phyloP scores from a whole-genome alignment of 1,140 invertebrate genomes.

The Thaumatotibia leucotreta region DNA sequence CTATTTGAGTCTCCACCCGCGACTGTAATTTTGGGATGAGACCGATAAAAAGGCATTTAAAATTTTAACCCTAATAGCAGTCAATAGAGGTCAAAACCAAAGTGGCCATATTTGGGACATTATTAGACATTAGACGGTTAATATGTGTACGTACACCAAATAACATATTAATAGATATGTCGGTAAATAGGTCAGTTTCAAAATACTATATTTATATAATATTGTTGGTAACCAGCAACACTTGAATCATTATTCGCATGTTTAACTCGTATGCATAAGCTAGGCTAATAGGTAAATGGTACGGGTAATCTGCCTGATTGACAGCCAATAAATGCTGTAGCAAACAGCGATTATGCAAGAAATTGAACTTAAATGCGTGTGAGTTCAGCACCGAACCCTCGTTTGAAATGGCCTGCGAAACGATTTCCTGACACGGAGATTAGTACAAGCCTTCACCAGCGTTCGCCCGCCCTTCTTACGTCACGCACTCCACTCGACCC shows the following conservation, averaged over 20 bases:
- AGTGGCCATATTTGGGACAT: no score
- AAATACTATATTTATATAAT: no score
- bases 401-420: slow-evolving; percentile 73
- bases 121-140: no score
- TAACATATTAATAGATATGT: no score
- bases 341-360: slow-evolving; percentile 63
- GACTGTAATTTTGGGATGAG: no score
- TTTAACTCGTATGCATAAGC: background rate
- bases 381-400: slow-evolving; percentile 57
- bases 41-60: no score
- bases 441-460: slow-evolving; percentile 74
- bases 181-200: no score
- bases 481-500: slow-evolving; percentile 68
- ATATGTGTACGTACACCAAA: no score
- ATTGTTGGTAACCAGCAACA: background rate
- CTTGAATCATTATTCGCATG: background rate
- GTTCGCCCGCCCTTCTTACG: slow-evolving; percentile 69
- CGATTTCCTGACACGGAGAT: slow-evolving; percentile 76
- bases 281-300: slow-evolving; percentile 2
- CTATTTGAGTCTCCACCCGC: no score
- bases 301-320: slow-evolving; percentile 11
- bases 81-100: no score
- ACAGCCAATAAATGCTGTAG: slow-evolving; percentile 40
- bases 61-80: no score
- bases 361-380: slow-evolving; percentile 68